Evolutionary conservation across 2,797 vertebrate species (phyloP).

Genomic region (Thunnus albacares): DNA sequence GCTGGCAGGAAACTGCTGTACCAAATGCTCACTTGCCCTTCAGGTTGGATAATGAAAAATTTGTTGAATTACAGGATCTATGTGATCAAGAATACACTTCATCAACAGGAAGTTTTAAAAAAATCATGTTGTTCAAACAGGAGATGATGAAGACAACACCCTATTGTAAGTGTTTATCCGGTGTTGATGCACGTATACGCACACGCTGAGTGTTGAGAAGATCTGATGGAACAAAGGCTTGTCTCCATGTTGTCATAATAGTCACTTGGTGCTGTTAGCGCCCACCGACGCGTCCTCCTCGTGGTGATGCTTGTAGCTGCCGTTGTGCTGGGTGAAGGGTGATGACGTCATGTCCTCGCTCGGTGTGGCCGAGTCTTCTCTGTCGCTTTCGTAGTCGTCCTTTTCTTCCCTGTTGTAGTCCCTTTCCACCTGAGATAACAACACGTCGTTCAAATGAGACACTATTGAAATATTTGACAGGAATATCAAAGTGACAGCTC

Average conservation of each 20-base stretch:
- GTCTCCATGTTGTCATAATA: not conserved
- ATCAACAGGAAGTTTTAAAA: not conserved
- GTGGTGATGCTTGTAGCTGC: constrained; percentile 86
- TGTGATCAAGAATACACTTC: not conserved
- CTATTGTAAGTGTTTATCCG: constrained; percentile 6
- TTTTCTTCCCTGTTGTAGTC: constrained; percentile 77
- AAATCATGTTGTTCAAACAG: not conserved
- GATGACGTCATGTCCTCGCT: constrained; percentile 80
- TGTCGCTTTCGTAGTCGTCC: constrained; percentile 77
- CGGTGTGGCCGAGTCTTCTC: constrained; percentile 80
- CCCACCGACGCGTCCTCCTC: constrained; percentile 79
- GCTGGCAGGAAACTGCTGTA: not conserved
- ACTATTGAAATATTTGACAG: not conserved
- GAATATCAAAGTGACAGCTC: not conserved
- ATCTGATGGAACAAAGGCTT: not conserved
- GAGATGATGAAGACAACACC: constrained; percentile 1
- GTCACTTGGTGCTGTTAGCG: constrained; percentile 79
- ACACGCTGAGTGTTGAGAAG: not conserved
- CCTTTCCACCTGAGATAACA: constrained; percentile 80
- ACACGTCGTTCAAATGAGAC: not conserved
- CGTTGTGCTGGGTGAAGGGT: constrained; percentile 88
- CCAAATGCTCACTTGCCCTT: constrained; percentile 26
- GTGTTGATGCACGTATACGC: constrained; percentile 13
- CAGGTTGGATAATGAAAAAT: not conserved
- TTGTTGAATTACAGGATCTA: not conserved